Percentiles rank a stretch among this genome's conserved stretches.
phyloP scores from a whole-genome alignment of 2,113 vertebrate species.

The Gallinago undulata region DNA sequence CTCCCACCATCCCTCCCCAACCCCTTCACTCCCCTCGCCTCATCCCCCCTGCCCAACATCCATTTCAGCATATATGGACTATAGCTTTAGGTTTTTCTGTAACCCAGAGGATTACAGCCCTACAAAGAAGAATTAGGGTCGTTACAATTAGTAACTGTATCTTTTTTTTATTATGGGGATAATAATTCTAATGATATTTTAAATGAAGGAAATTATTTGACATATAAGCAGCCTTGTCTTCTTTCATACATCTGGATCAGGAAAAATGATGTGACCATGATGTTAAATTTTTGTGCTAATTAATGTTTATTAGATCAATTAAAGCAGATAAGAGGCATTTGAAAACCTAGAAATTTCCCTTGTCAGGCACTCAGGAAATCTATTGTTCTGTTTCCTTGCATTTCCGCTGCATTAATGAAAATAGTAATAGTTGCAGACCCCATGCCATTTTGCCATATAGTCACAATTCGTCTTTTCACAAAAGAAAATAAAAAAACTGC shows the following conservation, averaged over 20 bases:
- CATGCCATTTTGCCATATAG: constrained; percentile 49
- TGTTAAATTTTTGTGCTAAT: neutral
- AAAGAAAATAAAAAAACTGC: constrained; percentile 75
- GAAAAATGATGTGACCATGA: neutral
- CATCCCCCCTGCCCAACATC: fast-evolving
- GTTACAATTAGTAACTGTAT: neutral
- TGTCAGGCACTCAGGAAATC: neutral
- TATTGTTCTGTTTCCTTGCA: constrained; percentile 38
- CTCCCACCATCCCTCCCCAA: too few species aligned
- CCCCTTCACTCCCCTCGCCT: neutral
- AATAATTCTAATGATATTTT: neutral
- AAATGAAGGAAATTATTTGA: neutral
- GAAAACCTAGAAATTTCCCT: neutral
- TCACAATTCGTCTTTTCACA: constrained; percentile 65
- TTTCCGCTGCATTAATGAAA: constrained; percentile 60
- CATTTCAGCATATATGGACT: neutral
- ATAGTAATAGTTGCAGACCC: constrained; percentile 44
- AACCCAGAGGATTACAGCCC: neutral
- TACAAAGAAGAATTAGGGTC: neutral
- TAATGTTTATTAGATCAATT: constrained; percentile 26
- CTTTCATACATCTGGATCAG: neutral
- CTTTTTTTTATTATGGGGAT: neutral
- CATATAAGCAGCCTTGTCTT: neutral
- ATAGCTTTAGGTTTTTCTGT: neutral
- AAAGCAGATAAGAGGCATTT: neutral